Conservation (phyloP, 2,797 vertebrate species). For the Spheniscus humboldti region DNA sequence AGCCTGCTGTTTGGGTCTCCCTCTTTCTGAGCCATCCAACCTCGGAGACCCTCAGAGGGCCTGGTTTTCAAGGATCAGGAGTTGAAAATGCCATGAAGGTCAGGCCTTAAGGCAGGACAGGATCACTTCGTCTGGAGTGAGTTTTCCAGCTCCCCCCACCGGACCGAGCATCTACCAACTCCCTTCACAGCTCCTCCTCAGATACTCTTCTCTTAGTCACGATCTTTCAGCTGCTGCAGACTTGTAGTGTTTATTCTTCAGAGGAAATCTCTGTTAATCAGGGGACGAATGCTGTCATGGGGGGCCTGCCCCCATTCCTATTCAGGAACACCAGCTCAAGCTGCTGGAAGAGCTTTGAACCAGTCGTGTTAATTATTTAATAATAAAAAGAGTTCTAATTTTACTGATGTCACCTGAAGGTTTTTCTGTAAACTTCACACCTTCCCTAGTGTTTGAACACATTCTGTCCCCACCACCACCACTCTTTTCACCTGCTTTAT, state of each 20-base stretch:
- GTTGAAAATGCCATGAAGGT: not conserved
- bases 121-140: not conserved
- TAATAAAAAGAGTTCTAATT: conserved; percentile 13
- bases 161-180: not conserved
- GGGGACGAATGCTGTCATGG: not conserved
- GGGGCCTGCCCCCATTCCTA: not conserved
- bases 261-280: not conserved
- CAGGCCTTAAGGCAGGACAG: not conserved
- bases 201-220: not conserved
- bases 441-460: not conserved
- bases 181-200: not conserved
- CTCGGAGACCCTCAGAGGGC: not conserved
- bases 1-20: not conserved
- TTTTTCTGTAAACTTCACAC: not conserved
- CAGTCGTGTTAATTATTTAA: not conserved
- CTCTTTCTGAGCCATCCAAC: rapidly evolving
- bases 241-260: not conserved
- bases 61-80: too few relatives aligned
- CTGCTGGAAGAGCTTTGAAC: not conserved
- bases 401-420: not conserved
- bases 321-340: not conserved
- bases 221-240: not conserved
- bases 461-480: not conserved
- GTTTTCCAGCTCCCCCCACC: not conserved
- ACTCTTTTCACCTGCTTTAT: not conserved